Percentiles rank a stretch among this genome's conserved stretches.
phyloP scores from a whole-genome alignment of 2,888 invertebrate genomes.

The Ichneumoninae sp. region DNA sequence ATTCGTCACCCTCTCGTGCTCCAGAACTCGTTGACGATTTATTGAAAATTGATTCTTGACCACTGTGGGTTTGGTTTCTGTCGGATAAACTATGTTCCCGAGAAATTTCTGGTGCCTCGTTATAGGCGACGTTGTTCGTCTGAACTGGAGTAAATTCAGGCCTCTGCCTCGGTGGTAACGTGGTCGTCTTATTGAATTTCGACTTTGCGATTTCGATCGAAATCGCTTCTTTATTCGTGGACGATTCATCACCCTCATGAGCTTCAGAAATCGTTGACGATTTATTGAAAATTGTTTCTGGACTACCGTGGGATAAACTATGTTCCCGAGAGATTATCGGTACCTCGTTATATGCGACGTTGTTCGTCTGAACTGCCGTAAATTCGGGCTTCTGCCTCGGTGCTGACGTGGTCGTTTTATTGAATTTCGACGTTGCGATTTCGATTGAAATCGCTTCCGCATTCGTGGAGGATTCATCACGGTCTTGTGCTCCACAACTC shows the following conservation, averaged over 20 bases:
- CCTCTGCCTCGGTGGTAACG: too few relatives aligned
- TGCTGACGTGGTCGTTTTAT: too few relatives aligned
- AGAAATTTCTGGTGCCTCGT: too few relatives aligned
- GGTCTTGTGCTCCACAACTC: not conserved
- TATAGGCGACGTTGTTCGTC: too few relatives aligned
- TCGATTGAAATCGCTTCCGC: not conserved
- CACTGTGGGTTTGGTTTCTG: not conserved
- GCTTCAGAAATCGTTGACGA: not conserved
- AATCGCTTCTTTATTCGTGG: not conserved
- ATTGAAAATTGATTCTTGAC: not conserved
- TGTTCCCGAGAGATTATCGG: too few relatives aligned
- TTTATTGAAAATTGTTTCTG: not conserved
- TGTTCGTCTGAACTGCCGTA: too few relatives aligned
- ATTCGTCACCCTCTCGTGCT: not conserved
- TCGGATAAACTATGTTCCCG: too few relatives aligned
- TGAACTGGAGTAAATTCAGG: too few relatives aligned
- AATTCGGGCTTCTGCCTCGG: too few relatives aligned
- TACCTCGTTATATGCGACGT: too few relatives aligned
- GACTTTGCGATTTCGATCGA: not conserved
- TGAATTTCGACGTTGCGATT: not conserved
- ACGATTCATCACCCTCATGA: not conserved
- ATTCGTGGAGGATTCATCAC: too few relatives aligned
- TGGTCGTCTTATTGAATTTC: too few relatives aligned
- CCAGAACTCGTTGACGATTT: not conserved
- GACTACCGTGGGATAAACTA: not conserved